These are phyloP conservation scores for Hystrix brachyura DNA, from an alignment of 2,113 vertebrate genomes.

Conservation along the genomic window DNA sequence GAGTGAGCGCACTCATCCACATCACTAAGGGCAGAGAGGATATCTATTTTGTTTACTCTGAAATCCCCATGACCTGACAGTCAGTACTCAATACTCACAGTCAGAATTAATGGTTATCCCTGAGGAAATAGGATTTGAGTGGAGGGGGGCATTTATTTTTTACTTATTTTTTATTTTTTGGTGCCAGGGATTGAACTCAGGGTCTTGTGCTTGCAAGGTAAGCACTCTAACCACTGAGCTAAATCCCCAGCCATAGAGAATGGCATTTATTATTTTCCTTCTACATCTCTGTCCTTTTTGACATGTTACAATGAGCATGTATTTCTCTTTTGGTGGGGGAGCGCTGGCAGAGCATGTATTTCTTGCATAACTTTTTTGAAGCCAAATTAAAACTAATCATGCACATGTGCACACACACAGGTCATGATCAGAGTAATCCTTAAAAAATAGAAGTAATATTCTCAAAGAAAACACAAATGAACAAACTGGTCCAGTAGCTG, in stretches of 20 bases:
- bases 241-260: too few relatives aligned
- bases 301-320: not conserved
- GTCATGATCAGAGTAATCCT: not conserved
- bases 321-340: not conserved
- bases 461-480: slow-evolving; percentile 1
- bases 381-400: slow-evolving; percentile 32
- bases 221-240: too few relatives aligned
- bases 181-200: too few relatives aligned
- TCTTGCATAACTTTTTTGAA: slow-evolving; percentile 57
- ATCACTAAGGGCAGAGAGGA: not conserved
- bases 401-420: not conserved
- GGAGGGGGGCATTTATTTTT: not conserved
- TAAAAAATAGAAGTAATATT: not conserved
- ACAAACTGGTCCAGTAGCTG: not conserved
- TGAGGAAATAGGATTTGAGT: not conserved
- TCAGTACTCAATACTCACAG: not conserved
- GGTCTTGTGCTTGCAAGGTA: too few relatives aligned
- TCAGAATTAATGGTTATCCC: slow-evolving; percentile 7
- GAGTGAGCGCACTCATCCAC: not conserved
- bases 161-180: not conserved
- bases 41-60: not conserved
- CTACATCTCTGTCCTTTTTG: not conserved
- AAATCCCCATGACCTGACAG: not conserved
- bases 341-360: not conserved
- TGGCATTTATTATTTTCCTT: not conserved